A percentile compares a stretch with the other conserved stretches of the same genome.
Conservation (phyloP, 2,888 invertebrate genomes). For the Mallateleia sp. region DNA sequence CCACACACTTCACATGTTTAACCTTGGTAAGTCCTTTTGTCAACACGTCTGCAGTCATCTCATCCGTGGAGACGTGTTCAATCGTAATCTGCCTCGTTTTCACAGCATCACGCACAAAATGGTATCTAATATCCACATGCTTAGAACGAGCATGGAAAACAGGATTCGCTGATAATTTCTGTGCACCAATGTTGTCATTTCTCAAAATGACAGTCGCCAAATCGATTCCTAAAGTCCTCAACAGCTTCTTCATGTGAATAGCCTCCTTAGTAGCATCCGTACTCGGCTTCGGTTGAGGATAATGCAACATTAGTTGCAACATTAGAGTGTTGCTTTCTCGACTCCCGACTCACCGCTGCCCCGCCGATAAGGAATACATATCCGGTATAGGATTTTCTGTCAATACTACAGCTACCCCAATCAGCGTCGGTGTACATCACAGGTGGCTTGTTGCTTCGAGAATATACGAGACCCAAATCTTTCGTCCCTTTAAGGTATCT, state of each 20-base stretch:
- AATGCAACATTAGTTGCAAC: too few relatives aligned
- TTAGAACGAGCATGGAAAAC: constrained; percentile 12
- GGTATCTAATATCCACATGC: neutral
- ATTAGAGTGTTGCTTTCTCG: constrained; percentile 22
- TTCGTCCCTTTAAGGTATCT: neutral
- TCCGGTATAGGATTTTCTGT: constrained; percentile 74
- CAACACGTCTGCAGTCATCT: neutral
- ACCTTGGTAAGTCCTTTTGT: neutral
- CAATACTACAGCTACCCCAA: constrained; percentile 62
- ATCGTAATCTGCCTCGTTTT: neutral
- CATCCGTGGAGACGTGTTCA: neutral
- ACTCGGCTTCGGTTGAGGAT: constrained; percentile 16
- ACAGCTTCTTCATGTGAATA: neutral
- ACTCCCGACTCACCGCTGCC: constrained; percentile 5
- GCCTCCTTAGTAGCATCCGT: neutral
- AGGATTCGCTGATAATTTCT: constrained; percentile 7
- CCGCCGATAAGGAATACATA: constrained; percentile 28
- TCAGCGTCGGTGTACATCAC: constrained; percentile 73
- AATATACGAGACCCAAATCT: constrained; percentile 41
- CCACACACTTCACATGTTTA: neutral
- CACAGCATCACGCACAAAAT: constrained; percentile 8
- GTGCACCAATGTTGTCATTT: constrained; percentile 13
- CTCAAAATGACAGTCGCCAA: neutral
- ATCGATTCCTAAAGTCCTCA: neutral
- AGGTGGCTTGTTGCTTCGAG: neutral